phyloP scores from a whole-genome alignment of 92 coral and sea anemone genomes.

The Phenganax stokvisi region DNA sequence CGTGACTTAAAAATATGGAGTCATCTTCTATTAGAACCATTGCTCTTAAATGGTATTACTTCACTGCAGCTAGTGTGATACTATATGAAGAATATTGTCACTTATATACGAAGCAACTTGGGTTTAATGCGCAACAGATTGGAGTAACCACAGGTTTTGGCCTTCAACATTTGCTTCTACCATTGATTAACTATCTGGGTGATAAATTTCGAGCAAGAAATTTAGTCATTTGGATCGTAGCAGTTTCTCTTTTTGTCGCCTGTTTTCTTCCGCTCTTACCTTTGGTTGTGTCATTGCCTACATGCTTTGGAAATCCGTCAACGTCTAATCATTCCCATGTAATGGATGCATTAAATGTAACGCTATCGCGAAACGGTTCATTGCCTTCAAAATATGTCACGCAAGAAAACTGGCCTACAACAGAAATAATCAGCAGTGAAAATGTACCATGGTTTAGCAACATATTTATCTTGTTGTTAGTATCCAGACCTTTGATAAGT shows the following conservation, averaged over 20 bases:
- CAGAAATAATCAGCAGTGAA: neutral
- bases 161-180: neutral
- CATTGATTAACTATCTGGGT: neutral
- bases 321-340: neutral
- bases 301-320: neutral
- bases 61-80: neutral
- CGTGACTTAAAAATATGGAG: neutral
- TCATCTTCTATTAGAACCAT: neutral
- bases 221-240: neutral
- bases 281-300: neutral
- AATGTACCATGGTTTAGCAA: neutral
- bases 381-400: neutral
- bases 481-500: neutral
- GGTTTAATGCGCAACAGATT: neutral
- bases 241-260: neutral
- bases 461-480: neutral
- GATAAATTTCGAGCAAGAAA: conserved; percentile 26
- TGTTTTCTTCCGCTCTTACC: neutral
- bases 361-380: neutral
- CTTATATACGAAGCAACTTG: conserved; percentile 2
- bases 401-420: neutral
- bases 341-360: no score
- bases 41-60: conserved; percentile 9
- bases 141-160: neutral
- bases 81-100: neutral